Evolutionary conservation across 2,113 vertebrate genomes (phyloP).

Genomic region (Ivindomyrus marchei): DNA sequence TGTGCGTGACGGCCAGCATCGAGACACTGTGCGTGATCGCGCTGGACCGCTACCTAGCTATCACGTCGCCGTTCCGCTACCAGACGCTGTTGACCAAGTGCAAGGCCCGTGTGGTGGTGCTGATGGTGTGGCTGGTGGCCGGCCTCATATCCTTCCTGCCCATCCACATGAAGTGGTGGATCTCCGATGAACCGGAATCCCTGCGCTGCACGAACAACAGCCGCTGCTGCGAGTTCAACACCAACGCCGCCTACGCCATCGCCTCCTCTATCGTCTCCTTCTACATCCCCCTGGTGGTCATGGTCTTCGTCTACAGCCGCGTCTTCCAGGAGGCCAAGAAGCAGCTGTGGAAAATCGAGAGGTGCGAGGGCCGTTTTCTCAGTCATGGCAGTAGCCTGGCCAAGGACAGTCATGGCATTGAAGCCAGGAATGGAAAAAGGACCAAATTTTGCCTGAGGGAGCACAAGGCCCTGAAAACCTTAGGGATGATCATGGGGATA

Average conservation of each 20-base stretch:
- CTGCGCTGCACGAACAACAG: slow-evolving; percentile 50
- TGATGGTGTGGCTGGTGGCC: slow-evolving; percentile 84
- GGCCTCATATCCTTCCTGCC: slow-evolving; percentile 91
- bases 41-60: slow-evolving; percentile 90
- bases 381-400: slow-evolving; percentile 55
- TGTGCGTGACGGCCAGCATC: slow-evolving; percentile 94
- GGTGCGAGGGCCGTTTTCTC: slow-evolving; percentile 75
- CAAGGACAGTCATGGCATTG: slow-evolving; percentile 51
- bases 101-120: slow-evolving; percentile 74
- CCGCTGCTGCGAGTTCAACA: slow-evolving; percentile 87
- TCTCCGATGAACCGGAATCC: slow-evolving; percentile 45
- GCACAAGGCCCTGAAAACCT: slow-evolving; percentile 90
- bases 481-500: slow-evolving; percentile 97
- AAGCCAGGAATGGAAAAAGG: slow-evolving; percentile 46
- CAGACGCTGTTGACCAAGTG: slow-evolving; percentile 82
- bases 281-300: slow-evolving; percentile 85
- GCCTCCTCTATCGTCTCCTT: slow-evolving; percentile 92
- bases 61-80: slow-evolving; percentile 89
- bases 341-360: slow-evolving; percentile 86
- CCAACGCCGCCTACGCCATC: slow-evolving; percentile 76
- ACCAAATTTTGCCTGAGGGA: slow-evolving; percentile 82
- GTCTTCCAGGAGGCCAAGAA: slow-evolving; percentile 90
- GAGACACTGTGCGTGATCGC: slow-evolving; percentile 95
- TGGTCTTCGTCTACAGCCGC: slow-evolving; percentile 85
- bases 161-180: slow-evolving; percentile 84